Percentiles rank a stretch among this genome's conserved stretches.
Evolutionary conservation across 2,797 vertebrate species (phyloP).

Genomic region (Cichlasoma orientale): DNA sequence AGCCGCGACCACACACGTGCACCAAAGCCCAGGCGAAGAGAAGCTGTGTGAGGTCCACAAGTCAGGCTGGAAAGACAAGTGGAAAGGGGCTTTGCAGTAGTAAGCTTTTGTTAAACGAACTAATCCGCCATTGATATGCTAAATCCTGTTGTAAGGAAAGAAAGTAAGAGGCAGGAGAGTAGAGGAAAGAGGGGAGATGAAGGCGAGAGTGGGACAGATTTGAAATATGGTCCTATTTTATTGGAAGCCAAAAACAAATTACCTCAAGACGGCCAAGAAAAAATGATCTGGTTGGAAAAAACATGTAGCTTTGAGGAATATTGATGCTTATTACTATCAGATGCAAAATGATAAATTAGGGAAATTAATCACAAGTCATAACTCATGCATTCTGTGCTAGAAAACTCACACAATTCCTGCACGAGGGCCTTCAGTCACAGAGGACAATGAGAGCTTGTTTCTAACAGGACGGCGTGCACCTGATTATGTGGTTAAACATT

Average conservation of each 20-base stretch:
- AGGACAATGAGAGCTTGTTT: constrained; percentile 11
- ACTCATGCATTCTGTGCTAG: neutral
- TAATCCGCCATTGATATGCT: constrained; percentile 81
- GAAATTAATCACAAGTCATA: constrained; percentile 1
- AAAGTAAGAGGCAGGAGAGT: constrained; percentile 37
- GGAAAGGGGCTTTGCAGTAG: constrained; percentile 77
- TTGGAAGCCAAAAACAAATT: constrained; percentile 6
- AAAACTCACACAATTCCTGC: constrained; percentile 18
- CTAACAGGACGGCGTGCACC: constrained; percentile 14
- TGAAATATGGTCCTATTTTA: constrained; percentile 52
- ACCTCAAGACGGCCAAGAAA: neutral
- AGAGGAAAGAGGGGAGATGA: constrained; percentile 17
- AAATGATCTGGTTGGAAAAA: neutral
- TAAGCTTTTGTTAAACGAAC: constrained; percentile 77
- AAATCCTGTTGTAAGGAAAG: constrained; percentile 76
- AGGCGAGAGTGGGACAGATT: constrained; percentile 8
- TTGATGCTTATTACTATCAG: constrained; percentile 20
- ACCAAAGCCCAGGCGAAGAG: constrained; percentile 63
- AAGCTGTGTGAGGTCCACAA: constrained; percentile 79
- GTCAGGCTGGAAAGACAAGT: constrained; percentile 74
- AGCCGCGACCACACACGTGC: constrained; percentile 74
- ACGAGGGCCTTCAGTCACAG: constrained; percentile 27
- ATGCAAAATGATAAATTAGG: constrained; percentile 33
- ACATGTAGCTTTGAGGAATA: neutral
- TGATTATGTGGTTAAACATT: constrained; percentile 21